Percentiles rank a stretch among this genome's conserved stretches.
Evolutionary conservation across 2,113 vertebrate species (phyloP).

Genomic region (Vulpes vulpes): DNA sequence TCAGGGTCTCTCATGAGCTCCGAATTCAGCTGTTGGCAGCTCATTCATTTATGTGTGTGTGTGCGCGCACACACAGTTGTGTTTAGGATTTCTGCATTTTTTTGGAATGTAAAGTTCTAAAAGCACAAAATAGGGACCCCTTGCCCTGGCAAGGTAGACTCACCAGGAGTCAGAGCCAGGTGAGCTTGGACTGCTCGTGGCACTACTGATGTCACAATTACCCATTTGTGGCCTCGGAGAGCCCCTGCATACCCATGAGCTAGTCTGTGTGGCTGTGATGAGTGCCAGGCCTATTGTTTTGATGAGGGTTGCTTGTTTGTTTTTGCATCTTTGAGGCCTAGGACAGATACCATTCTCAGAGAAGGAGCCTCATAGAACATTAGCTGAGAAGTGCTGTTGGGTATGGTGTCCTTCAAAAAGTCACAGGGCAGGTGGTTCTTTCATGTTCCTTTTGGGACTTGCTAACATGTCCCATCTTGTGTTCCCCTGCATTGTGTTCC

Average conservation of each 20-base stretch:
- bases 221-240: neutral
- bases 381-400: neutral
- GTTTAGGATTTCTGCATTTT: neutral
- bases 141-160: neutral
- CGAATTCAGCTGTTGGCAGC: neutral
- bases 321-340: neutral
- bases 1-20: neutral
- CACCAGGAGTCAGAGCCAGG: neutral
- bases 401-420: neutral
- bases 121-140: neutral
- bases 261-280: neutral
- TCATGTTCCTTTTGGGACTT: neutral
- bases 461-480: neutral
- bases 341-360: neutral
- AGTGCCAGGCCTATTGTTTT: neutral
- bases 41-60: neutral
- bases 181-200: neutral
- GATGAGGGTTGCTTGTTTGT: neutral
- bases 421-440: neutral
- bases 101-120: neutral
- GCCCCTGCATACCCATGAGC: neutral
- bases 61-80: fast-evolving
- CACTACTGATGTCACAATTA: neutral
- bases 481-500: neutral
- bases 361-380: neutral